Conservation (phyloP, 2,797 vertebrate genomes). For the Microctenopoma steveboyesi region DNA sequence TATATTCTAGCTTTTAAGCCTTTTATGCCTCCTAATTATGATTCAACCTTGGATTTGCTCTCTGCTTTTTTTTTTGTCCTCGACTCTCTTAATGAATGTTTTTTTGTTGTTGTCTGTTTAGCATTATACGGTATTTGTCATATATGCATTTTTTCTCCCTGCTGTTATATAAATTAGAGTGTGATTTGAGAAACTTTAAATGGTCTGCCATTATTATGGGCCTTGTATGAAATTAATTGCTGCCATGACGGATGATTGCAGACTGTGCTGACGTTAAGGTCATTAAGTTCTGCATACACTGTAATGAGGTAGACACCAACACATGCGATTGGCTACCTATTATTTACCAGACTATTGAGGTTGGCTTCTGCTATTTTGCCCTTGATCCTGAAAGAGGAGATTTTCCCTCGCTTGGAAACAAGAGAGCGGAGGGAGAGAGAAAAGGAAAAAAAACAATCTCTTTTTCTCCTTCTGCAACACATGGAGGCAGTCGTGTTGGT, state of each 20-base stretch:
- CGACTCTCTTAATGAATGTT: constrained; percentile 73
- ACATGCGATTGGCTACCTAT: constrained; percentile 84
- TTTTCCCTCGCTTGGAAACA: constrained; percentile 59
- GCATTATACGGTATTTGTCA: constrained; percentile 71
- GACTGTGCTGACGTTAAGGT: constrained; percentile 78
- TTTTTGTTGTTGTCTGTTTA: constrained; percentile 72
- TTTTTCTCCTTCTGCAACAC: constrained; percentile 32
- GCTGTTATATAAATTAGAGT: constrained; percentile 67
- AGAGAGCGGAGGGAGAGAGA: constrained; percentile 57
- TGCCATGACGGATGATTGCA: constrained; percentile 81
- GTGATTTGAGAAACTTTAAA: constrained; percentile 78
- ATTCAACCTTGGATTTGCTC: constrained; percentile 73
- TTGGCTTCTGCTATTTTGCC: constrained; percentile 72
- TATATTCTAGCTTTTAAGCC: constrained; percentile 65
- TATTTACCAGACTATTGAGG: constrained; percentile 85
- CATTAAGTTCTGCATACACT: constrained; percentile 84
- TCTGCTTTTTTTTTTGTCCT: constrained; percentile 42
- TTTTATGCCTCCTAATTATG: constrained; percentile 75
- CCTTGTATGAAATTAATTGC: constrained; percentile 82
- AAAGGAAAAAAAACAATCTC: constrained; percentile 33
- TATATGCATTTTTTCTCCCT: constrained; percentile 44
- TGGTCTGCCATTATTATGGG: constrained; percentile 74
- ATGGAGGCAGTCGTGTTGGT: constrained; percentile 13
- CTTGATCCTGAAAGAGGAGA: constrained; percentile 69
- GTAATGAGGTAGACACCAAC: constrained; percentile 82